Base-by-base conservation (phyloP, 2,113 vertebrate genomes). In the Leptobrachium leishanense region DNA sequence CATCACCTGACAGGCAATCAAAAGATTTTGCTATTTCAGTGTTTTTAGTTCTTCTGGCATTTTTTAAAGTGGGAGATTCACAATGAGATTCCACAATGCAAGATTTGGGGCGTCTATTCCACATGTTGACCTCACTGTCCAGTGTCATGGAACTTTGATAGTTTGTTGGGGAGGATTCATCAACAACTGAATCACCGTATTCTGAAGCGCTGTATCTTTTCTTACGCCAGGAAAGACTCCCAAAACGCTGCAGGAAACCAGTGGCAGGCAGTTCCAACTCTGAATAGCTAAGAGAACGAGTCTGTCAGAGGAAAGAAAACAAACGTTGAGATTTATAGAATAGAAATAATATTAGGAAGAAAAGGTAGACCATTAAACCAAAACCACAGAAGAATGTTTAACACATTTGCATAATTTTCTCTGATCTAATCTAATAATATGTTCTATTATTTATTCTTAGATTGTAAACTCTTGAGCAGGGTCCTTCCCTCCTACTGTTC, bases 221-320 rank as follows among this genome's bases (percentile, higher is more conserved):
- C 75, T 72, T 85, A 13, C 87, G 82, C 40, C 84, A 81, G 5
- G 92, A 84, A 7, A 89, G 82, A 0, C 85, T 85, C 0, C 84
- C 50, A 72, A 92, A 90, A 44, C 71, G 84, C 69, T 85, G 91
- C 39, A 76, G 57, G 40, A 41, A 40, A 72, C 78, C 75, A 7
- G 65, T 64, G 42, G 85, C 85, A 31, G 1, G 75, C 43, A 95
- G 84, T 79, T 95, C 93, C 72, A 83, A 82, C 83, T 95, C 89
- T 0, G 93, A 92, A 81, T 44, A 69, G 82, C 93, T 92, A 76
- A 87, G 83, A 15, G 70, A 55, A 75, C 53, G 84, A 82, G 86
- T 77, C 85, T 86, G 82, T 8, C 12, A 13, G 3, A 73, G 53
- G 66, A 43, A 50, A n/a, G 9, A 59, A 43, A 31, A 54, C 39